Evolutionary conservation across 92 coral and sea anemone species (phyloP).

Genomic region (Metridium senile): DNA sequence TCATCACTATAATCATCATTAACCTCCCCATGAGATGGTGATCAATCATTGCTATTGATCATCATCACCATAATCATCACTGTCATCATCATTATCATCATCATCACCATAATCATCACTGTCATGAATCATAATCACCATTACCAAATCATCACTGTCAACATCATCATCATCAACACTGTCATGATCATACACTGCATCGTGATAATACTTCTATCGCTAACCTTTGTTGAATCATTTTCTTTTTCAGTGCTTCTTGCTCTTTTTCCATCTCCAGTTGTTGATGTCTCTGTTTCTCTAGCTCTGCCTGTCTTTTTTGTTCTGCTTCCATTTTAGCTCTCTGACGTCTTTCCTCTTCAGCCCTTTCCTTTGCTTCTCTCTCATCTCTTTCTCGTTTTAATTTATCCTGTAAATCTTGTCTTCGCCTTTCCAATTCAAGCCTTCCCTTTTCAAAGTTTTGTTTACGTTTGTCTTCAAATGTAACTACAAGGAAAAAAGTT

Average conservation of each 20-base stretch:
- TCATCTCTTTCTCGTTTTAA: conserved; percentile 81
- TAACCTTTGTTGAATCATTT: conserved; percentile 95
- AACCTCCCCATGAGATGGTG: no score
- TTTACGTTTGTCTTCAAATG: conserved; percentile 97
- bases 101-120: no score
- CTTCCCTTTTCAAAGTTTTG: conserved; percentile 97
- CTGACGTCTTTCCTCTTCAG: conserved; percentile 85
- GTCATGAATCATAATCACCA: no score
- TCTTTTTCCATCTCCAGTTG: conserved; percentile 98
- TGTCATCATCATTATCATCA: no score
- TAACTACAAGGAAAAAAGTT: conserved; percentile 65
- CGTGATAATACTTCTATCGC: background rate
- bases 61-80: no score
- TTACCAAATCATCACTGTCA: no score
- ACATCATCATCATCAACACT: no score
- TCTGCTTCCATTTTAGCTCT: conserved; percentile 97
- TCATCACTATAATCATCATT: no score
- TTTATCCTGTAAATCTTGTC: conserved; percentile 92
- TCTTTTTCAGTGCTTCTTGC: conserved; percentile 92
- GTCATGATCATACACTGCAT: no score
- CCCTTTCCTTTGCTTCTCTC: conserved; percentile 82
- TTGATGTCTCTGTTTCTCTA: conserved; percentile 94
- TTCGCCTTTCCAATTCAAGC: conserved; percentile 87
- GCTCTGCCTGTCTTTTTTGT: conserved; percentile 95
- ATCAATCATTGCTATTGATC: no score